These are phyloP conservation scores for Ephestia elutella DNA, from an alignment of 1,140 invertebrate genomes.

Conservation along the genomic window DNA sequence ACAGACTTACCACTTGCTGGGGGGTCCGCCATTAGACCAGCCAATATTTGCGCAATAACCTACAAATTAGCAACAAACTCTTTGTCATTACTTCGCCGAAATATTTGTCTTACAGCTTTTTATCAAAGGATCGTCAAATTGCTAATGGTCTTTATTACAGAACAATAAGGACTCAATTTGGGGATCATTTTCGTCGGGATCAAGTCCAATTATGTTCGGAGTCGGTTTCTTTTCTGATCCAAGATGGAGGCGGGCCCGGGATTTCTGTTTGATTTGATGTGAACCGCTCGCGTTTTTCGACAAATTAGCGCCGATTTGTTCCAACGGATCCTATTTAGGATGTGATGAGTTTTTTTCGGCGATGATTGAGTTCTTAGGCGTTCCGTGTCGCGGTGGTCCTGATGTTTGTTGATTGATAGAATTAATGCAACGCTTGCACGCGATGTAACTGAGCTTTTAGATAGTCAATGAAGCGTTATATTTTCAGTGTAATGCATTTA, in stretches of 20 bases:
- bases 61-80: slow-evolving; percentile 11
- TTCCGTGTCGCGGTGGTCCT: slow-evolving; percentile 12
- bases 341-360: slow-evolving; percentile 19
- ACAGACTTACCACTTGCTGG: background rate
- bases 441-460: background rate
- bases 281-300: slow-evolving; percentile 27
- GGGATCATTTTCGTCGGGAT: background rate
- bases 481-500: no score
- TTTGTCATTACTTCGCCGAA: slow-evolving; percentile 35
- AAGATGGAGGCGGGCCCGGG: slow-evolving; percentile 19
- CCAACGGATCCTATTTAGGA: slow-evolving; percentile 11
- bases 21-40: slow-evolving; percentile 16
- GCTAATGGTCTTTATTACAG: slow-evolving; percentile 11
- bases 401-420: slow-evolving; percentile 4
- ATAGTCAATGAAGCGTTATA: no score
- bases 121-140: slow-evolving; percentile 13
- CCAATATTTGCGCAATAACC: slow-evolving; percentile 21
- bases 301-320: slow-evolving; percentile 36
- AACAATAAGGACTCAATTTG: background rate
- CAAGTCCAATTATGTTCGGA: background rate
- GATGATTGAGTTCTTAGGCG: slow-evolving; percentile 23
- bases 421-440: background rate
- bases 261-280: slow-evolving; percentile 30
- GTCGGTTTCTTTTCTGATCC: slow-evolving; percentile 22
- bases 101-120: slow-evolving; percentile 18